Conservation (phyloP, 2,888 invertebrate species). For the Agrenia bidenticulata region DNA sequence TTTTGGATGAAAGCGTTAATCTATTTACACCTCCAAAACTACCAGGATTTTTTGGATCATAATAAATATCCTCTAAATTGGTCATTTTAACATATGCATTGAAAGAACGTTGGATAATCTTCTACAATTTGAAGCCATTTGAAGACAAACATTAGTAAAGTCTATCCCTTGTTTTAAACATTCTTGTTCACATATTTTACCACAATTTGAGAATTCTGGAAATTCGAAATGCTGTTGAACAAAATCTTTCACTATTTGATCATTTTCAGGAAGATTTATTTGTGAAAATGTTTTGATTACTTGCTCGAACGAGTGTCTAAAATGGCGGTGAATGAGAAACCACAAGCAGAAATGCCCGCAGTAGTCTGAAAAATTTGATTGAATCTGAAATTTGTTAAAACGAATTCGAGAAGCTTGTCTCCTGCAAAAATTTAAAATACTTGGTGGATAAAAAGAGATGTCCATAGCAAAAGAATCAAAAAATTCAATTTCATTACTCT, state of each 20-base stretch:
- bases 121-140: not conserved
- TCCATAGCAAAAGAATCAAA: conserved; percentile 25
- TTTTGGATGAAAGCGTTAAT: not conserved
- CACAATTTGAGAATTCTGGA: conserved; percentile 10
- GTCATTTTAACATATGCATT: not conserved
- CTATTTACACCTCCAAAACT: conserved; percentile 22
- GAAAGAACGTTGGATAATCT: not conserved
- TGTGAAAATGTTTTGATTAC: not conserved
- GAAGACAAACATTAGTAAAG: conserved; percentile 13
- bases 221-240: not conserved
- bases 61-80: not conserved
- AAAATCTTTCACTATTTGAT: conserved; percentile 1
- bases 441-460: conserved; percentile 10
- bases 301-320: not conserved
- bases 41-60: conserved; percentile 11
- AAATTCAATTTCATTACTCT: conserved; percentile 10
- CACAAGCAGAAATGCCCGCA: conserved; percentile 23
- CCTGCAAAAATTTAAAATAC: not conserved
- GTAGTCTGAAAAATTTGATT: not conserved
- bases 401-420: not conserved
- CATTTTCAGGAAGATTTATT: not conserved
- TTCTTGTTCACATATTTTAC: not conserved
- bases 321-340: conserved; percentile 4
- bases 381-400: not conserved
- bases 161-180: not conserved